Conservation (phyloP, 2,797 vertebrate species). For the Platyrinchus mystaceus region DNA sequence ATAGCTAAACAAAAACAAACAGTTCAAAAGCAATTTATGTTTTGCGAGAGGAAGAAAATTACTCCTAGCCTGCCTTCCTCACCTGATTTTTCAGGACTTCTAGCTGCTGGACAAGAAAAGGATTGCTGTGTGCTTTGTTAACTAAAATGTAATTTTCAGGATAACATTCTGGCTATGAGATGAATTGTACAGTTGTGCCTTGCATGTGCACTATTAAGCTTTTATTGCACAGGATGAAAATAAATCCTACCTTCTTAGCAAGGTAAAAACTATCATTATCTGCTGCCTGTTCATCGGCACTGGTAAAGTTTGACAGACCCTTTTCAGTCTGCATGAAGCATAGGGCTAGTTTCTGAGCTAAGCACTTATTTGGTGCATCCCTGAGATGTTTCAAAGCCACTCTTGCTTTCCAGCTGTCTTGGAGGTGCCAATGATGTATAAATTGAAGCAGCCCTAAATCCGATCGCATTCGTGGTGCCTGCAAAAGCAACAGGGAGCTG, state of each 20-base stretch:
- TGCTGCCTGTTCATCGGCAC: not conserved
- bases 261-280: not conserved
- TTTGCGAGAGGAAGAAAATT: not conserved
- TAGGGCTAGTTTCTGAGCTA: not conserved
- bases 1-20: not conserved
- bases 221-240: not conserved
- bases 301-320: not conserved
- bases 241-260: not conserved
- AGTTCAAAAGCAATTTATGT: not conserved
- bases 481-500: not conserved
- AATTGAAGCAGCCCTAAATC: not conserved
- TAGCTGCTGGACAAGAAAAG: constrained; percentile 34
- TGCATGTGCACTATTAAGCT: not conserved
- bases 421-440: not conserved
- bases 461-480: not conserved
- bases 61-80: not conserved
- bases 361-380: not conserved
- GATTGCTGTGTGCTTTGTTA: constrained; percentile 42
- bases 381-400: not conserved
- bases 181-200: not conserved
- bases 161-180: constrained; percentile 34
- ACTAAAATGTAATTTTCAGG: constrained; percentile 46
- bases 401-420: not conserved
- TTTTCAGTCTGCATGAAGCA: not conserved
- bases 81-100: not conserved